Conservation (phyloP, 1,140 invertebrate species). For the Atta cephalotes region DNA sequence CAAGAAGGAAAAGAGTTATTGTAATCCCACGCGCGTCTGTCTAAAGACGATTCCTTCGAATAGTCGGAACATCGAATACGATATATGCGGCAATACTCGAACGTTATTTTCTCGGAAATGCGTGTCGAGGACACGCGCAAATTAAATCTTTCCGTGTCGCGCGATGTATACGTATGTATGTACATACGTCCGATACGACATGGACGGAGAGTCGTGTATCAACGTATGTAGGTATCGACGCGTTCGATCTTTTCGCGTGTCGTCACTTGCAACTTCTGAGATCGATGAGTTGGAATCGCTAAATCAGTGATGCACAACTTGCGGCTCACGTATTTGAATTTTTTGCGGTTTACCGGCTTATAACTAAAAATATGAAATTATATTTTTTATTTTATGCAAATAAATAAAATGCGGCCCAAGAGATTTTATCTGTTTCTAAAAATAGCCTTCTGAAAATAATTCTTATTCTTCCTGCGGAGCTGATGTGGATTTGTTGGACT, state of each 20-base stretch:
- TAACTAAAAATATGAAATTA: no score
- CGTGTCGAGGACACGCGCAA: slow-evolving; percentile 42
- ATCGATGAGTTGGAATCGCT: slow-evolving; percentile 31
- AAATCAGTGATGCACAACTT: background rate
- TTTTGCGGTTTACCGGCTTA: no score
- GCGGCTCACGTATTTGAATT: no score
- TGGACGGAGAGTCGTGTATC: background rate
- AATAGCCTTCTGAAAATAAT: no score
- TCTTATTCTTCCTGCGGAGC: no score
- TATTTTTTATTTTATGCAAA: no score
- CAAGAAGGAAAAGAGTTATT: slow-evolving; percentile 11
- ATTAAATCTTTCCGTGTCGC: slow-evolving; percentile 43
- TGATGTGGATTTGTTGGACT: no score
- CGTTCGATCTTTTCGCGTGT: slow-evolving; percentile 4
- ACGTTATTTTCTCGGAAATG: slow-evolving; percentile 53
- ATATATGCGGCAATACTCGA: slow-evolving; percentile 32
- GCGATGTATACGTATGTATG: background rate
- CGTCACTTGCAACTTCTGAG: slow-evolving; percentile 1
- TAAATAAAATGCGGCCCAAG: no score
- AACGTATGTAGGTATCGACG: background rate
- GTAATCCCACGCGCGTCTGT: slow-evolving; percentile 29
- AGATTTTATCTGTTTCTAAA: no score
- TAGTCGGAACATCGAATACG: slow-evolving; percentile 7
- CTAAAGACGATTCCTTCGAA: slow-evolving; percentile 22
- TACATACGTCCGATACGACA: background rate